Evolutionary conservation across 2,888 invertebrate species (phyloP).

Genomic region (Papilio protenor): DNA sequence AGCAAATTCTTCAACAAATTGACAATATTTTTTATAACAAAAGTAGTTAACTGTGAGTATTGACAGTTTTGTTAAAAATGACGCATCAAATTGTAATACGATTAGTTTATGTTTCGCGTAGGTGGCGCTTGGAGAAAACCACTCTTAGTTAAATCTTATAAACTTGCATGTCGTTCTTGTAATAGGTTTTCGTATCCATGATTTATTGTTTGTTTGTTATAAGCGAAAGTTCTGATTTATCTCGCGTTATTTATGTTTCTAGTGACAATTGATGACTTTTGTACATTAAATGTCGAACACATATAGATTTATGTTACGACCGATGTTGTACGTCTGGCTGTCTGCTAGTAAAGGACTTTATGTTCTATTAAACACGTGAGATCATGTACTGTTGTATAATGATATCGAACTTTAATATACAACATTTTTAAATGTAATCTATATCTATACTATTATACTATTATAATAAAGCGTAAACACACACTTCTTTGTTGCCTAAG

Average conservation of each 20-base stretch:
- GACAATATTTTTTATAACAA: too few relatives aligned
- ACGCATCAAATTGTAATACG: constrained; percentile 58
- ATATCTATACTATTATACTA: background rate
- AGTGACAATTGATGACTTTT: constrained; percentile 47
- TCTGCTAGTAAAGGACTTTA: background rate
- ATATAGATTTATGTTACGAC: constrained; percentile 37
- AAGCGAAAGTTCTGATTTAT: constrained; percentile 59
- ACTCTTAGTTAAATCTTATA: constrained; percentile 61
- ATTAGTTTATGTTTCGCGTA: constrained; percentile 54
- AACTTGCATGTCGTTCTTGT: constrained; percentile 60
- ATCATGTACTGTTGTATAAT: constrained; percentile 7
- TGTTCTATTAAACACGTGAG: constrained; percentile 19
- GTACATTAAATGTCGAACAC: constrained; percentile 35
- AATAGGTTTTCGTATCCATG: constrained; percentile 62
- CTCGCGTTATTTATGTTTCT: constrained; percentile 53
- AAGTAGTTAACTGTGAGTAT: background rate
- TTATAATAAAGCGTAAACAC: too few relatives aligned
- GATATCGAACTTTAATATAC: background rate
- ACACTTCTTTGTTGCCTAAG: too few relatives aligned
- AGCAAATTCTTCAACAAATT: too few relatives aligned
- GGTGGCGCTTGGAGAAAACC: constrained; percentile 57
- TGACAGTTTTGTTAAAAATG: constrained; percentile 45
- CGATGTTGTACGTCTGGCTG: constrained; percentile 21
- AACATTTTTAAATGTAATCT: background rate
- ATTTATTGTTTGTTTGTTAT: constrained; percentile 68